Evolutionary conservation across 2,113 vertebrate species (phyloP).

Genomic region (Grallaria varia): DNA sequence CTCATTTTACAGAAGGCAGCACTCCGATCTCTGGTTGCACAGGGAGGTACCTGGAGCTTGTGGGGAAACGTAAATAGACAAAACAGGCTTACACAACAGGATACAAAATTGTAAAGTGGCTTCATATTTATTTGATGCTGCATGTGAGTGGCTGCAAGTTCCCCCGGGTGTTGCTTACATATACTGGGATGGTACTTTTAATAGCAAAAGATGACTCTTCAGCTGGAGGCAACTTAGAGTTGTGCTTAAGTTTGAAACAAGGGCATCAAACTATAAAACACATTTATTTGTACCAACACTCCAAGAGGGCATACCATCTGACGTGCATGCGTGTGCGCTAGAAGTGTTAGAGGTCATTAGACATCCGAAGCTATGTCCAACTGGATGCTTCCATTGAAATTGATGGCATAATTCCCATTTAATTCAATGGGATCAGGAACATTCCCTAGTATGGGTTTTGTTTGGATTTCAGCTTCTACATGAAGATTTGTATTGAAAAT

Average conservation of each 20-base stretch:
- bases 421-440: constrained; percentile 57
- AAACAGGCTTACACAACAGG: constrained; percentile 18
- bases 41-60: constrained; percentile 37
- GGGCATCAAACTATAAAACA: background rate
- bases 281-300: background rate
- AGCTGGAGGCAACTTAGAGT: background rate
- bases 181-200: background rate
- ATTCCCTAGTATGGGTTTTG: constrained; percentile 56
- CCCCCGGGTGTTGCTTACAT: background rate
- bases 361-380: fast-evolving
- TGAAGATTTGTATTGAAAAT: constrained; percentile 31
- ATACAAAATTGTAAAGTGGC: background rate
- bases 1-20: constrained; percentile 68
- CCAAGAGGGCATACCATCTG: background rate
- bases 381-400: background rate
- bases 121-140: background rate
- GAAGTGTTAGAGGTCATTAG: background rate
- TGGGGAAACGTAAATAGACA: background rate
- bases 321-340: fast-evolving
- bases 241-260: constrained; percentile 2
- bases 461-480: constrained; percentile 54
- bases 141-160: background rate
- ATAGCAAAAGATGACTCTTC: background rate
- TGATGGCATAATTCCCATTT: constrained; percentile 39
- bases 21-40: constrained; percentile 46